Conservation (phyloP, 2,888 invertebrate species). For the Hetaerina titia region DNA sequence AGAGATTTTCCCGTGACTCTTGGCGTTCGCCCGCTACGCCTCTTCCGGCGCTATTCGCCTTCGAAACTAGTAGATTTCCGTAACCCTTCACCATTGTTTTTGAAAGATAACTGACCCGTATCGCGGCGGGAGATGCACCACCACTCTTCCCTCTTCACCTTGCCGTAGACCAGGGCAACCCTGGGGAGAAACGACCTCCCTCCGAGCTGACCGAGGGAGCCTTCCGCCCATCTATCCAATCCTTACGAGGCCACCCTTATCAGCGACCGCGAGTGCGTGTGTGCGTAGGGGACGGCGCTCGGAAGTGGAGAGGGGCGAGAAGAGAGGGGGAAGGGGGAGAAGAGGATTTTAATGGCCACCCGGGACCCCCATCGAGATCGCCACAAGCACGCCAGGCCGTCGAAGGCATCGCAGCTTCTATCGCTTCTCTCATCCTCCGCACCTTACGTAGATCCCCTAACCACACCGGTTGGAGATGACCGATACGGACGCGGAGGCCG, state of each 20-base stretch:
- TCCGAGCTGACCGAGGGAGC: neutral
- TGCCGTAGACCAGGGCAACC: neutral
- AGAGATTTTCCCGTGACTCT: no score
- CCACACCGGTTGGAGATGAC: neutral
- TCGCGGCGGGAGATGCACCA: neutral
- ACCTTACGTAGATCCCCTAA: neutral
- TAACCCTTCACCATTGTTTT: no score
- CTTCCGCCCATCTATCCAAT: neutral
- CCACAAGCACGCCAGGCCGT: neutral
- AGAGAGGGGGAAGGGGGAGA: neutral
- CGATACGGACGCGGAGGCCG: constrained; percentile 46
- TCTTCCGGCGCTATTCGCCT: no score
- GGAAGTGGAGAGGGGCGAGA: neutral
- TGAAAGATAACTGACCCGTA: neutral
- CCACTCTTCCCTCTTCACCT: neutral
- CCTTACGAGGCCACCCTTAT: neutral
- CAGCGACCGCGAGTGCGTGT: neutral
- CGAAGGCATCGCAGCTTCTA: neutral
- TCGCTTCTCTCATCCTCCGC: neutral
- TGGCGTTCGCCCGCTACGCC: no score
- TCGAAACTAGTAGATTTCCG: no score
- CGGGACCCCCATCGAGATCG: neutral
- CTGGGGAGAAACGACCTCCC: neutral
- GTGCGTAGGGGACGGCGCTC: neutral
- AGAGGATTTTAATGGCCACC: neutral